Conservation (phyloP, 30 jellyfish, hydroid and myxozoan species). For the Cassiopea andromeda region DNA sequence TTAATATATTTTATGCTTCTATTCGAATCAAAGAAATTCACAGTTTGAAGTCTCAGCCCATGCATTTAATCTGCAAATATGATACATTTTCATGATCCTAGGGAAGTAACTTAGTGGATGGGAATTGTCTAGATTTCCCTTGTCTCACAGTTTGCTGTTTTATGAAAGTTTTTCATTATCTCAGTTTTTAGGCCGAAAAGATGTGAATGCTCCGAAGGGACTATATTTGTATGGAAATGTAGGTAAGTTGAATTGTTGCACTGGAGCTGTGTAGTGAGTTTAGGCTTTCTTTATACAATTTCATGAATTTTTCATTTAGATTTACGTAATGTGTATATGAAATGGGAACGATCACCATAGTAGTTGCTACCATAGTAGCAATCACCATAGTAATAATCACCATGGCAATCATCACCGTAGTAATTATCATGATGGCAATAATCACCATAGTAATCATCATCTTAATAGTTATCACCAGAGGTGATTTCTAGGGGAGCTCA, state of each 20-base stretch:
- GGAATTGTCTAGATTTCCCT: not conserved
- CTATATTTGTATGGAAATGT: constrained; percentile 91
- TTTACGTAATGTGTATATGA: not conserved
- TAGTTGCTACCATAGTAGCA: not conserved
- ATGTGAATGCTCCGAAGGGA: constrained; percentile 78
- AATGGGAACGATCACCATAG: not conserved
- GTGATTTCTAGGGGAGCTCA: no score
- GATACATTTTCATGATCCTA: no score
- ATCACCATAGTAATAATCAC: not conserved
- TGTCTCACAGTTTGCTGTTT: not conserved
- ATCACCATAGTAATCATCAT: not conserved
- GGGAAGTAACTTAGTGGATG: no score
- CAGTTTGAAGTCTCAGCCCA: no score
- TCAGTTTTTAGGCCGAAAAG: constrained; percentile 62
- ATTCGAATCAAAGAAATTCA: no score
- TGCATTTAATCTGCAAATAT: no score
- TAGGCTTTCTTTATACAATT: not conserved
- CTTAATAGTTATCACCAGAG: not conserved
- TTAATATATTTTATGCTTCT: no score
- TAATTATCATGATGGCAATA: not conserved
- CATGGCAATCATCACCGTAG: not conserved
- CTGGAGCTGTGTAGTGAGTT: not conserved
- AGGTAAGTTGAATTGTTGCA: constrained; percentile 51
- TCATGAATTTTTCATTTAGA: not conserved
- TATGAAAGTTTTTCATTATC: not conserved